phyloP scores from a whole-genome alignment of 2,888 invertebrate species.

The Branchellion lobata region DNA sequence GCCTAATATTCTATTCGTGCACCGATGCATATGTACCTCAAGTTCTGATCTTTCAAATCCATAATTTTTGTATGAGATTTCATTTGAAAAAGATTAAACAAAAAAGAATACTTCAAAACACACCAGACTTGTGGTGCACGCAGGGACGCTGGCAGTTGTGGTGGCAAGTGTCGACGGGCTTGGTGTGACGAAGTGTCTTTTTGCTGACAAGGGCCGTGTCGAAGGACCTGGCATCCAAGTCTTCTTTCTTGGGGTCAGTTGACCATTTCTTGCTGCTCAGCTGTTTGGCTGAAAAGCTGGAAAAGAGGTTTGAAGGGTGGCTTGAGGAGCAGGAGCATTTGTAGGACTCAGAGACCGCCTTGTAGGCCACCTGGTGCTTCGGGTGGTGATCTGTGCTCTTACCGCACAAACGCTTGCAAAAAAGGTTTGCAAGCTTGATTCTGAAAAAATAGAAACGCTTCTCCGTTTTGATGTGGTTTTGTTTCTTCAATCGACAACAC shows the following conservation, averaged over 20 bases:
- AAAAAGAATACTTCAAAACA: too few relatives aligned
- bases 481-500: background rate
- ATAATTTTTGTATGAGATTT: too few relatives aligned
- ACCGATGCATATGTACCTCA: too few relatives aligned
- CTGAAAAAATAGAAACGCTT: slow-evolving; percentile 27
- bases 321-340: background rate
- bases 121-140: too few relatives aligned
- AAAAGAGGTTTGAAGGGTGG: background rate
- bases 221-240: background rate
- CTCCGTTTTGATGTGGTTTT: slow-evolving; percentile 6
- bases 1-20: too few relatives aligned
- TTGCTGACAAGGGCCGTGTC: background rate
- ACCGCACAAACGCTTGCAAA: slow-evolving; percentile 41
- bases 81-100: too few relatives aligned
- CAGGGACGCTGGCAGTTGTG: slow-evolving; percentile 56
- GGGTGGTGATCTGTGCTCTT: background rate
- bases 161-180: background rate
- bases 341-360: background rate
- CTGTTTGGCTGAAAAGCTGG: slow-evolving; percentile 1
- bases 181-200: background rate
- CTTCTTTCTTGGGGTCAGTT: background rate
- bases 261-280: background rate
- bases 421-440: slow-evolving; percentile 35
- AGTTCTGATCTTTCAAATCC: too few relatives aligned
- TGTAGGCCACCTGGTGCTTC: background rate